Conservation (phyloP, 2,888 invertebrate species). For the Vesta saturnalis region DNA sequence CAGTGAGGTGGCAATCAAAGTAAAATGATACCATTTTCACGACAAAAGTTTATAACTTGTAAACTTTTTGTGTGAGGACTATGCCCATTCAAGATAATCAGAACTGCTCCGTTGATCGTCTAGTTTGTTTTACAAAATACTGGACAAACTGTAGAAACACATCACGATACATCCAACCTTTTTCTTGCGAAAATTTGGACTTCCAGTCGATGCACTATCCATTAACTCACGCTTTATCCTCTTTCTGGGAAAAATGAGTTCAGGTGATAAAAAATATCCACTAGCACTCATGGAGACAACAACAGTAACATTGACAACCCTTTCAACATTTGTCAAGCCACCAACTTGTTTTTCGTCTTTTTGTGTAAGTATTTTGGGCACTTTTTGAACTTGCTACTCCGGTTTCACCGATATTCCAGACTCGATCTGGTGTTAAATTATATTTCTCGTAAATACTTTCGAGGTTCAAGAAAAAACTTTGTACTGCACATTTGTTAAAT, state of each 20-base stretch:
- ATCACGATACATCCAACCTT: conserved; percentile 4
- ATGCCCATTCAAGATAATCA: conserved; percentile 3
- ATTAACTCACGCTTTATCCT: conserved; percentile 3
- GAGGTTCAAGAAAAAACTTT: not conserved
- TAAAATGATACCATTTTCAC: not conserved
- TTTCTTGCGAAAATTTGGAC: not conserved
- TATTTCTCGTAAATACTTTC: not conserved
- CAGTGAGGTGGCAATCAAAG: not conserved
- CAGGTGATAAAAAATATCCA: not conserved
- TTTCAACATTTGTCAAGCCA: not conserved
- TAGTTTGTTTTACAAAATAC: conserved; percentile 35
- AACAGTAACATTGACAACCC: not conserved
- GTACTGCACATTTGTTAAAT: not conserved
- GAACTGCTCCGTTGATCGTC: conserved; percentile 22
- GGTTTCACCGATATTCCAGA: not conserved
- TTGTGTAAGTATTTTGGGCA: not conserved
- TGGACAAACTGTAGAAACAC: conserved; percentile 25
- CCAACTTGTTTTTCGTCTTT: not conserved
- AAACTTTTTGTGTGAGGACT: conserved; percentile 5
- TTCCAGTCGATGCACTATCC: not conserved
- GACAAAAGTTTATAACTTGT: not conserved
- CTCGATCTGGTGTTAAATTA: not conserved
- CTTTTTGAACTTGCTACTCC: not conserved
- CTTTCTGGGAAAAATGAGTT: conserved; percentile 7
- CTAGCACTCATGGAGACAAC: not conserved